These are phyloP conservation scores for Scaptomyza cyrtandrae DNA, from an alignment of 2,888 invertebrate genomes.

Conservation along the genomic window DNA sequence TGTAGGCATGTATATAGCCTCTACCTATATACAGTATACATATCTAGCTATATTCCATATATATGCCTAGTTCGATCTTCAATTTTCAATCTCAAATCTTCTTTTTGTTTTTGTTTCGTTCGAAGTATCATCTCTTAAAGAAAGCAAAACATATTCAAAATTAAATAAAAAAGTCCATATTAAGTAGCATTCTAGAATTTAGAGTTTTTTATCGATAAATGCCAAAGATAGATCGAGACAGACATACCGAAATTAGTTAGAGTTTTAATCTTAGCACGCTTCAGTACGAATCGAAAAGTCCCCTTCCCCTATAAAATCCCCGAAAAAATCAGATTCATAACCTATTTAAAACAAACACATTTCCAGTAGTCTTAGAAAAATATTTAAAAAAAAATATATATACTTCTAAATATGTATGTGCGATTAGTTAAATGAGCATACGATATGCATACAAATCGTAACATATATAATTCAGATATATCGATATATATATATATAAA, in stretches of 20 bases:
- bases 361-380: constrained; percentile 51
- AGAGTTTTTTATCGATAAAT: constrained; percentile 55
- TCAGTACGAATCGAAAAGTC: constrained; percentile 18
- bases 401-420: not conserved
- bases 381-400: not conserved
- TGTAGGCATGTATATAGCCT: constrained; percentile 50
- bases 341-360: constrained; percentile 44
- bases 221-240: constrained; percentile 54
- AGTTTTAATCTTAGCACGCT: constrained; percentile 42
- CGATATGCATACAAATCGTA: constrained; percentile 49
- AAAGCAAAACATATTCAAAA: constrained; percentile 37
- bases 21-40: constrained; percentile 35
- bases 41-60: constrained; percentile 57
- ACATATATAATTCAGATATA: constrained; percentile 30
- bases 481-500: constrained; percentile 12
- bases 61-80: constrained; percentile 37
- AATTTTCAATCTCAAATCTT: not conserved
- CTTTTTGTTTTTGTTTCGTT: not conserved
- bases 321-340: constrained; percentile 14
- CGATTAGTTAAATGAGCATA: constrained; percentile 18
- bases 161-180: constrained; percentile 63
- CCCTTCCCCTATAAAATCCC: not conserved
- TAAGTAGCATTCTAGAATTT: constrained; percentile 69
- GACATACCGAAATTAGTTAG: constrained; percentile 23
- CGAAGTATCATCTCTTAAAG: not conserved